Base-by-base conservation (phyloP, 2,888 invertebrate genomes). In the Drosophila buzzatii region DNA sequence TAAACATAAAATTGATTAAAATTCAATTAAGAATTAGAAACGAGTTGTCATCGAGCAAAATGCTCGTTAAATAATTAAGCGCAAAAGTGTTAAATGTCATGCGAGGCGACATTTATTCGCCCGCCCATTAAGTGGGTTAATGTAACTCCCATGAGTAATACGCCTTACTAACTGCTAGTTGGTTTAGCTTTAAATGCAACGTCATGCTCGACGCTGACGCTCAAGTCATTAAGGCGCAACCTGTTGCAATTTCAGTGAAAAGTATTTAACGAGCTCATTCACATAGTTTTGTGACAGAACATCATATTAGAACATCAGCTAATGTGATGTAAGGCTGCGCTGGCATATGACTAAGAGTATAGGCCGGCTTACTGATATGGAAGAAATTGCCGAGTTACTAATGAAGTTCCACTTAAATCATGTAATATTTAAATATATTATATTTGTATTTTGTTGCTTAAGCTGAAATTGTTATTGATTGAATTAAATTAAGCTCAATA, bases 141-240 rank as follows among this genome's bases (percentile, higher is more conserved):
- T 79, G 57, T 57, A 18, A 16, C n/a, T 23, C 56, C 42, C 52
- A 61, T 82, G 80, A 87, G 66, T 87, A 80, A 85, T 31, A 49
- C 18, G n/a, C 12, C 27, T 10, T 27, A 23, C 23, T 35, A 47
- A 27, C 14, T 27, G 10, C 35, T 31, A 44, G 10, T 16, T 8
- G n/a, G n/a, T 3, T 7, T 9, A 18, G 27, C 37, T 18, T 41
- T n/a, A 61, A 7, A 39, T 27, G 55, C 55, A 18, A 10, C 18
- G 70, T 74, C 52, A 69, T 64, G 61, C n/a, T 10, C 6, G 12
- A 18, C 49, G 31, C 14, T 61, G 39, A 0, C 27, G 41, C n/a
- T 31, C 16, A 2, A 41, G 41, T 23, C 64, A 45, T 37, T 45
- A 53, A 16, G 6, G 6, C 2, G 33, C 20, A 45, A 67, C 39